phyloP scores from a whole-genome alignment of 2,113 vertebrate genomes.

The Sinocyclocheilus anophthalmus region DNA sequence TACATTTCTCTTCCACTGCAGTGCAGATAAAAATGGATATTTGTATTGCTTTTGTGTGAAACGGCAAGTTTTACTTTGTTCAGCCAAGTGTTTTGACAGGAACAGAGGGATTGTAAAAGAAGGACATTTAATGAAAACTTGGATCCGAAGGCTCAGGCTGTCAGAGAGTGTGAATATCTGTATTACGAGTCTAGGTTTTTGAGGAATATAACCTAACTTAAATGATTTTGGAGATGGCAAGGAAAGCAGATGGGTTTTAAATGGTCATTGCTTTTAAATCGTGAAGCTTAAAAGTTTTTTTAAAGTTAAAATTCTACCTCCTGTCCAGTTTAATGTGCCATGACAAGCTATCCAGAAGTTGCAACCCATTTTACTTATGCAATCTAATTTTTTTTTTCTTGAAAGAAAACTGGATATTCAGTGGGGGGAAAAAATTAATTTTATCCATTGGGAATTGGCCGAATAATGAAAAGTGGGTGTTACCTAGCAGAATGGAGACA shows the following conservation, averaged over 20 bases:
- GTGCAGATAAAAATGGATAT: neutral
- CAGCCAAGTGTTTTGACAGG: slow-evolving; percentile 7
- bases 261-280: neutral
- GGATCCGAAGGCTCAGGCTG: neutral
- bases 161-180: neutral
- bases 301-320: neutral
- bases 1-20: neutral
- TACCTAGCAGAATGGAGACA: neutral
- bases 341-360: neutral
- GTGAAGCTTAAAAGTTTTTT: neutral
- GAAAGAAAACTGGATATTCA: neutral
- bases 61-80: neutral
- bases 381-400: neutral
- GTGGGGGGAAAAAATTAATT: neutral
- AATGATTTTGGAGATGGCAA: neutral
- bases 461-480: slow-evolving; percentile 1
- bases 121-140: neutral
- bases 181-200: neutral
- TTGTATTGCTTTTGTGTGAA: neutral
- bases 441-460: neutral
- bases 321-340: neutral
- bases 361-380: neutral
- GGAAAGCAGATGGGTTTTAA: neutral
- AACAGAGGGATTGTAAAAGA: slow-evolving; percentile 14
- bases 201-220: neutral